phyloP scores from a whole-genome alignment of 2,888 invertebrate species.

The Sesia apiformis region DNA sequence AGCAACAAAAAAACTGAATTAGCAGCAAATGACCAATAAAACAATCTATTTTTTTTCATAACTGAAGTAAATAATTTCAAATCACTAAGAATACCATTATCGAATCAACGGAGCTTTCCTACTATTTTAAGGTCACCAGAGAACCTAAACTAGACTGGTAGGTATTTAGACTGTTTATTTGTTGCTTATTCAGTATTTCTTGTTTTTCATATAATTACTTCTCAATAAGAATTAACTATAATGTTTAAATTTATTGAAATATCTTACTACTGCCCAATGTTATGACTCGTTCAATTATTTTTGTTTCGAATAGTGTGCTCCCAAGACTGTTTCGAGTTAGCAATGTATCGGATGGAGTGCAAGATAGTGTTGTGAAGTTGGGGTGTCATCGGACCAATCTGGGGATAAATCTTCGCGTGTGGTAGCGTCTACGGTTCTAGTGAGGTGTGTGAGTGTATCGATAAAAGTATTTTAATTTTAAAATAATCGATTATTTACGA shows the following conservation, averaged over 20 bases:
- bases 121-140: no score
- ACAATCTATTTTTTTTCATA: no score
- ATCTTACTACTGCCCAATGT: neutral
- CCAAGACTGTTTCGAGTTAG: neutral
- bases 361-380: constrained; percentile 22
- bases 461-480: constrained; percentile 22
- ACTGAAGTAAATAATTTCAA: no score
- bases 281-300: neutral
- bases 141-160: no score
- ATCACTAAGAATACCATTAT: no score
- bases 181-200: no score
- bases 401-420: constrained; percentile 6
- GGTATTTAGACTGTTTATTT: no score
- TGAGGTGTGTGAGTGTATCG: constrained; percentile 17
- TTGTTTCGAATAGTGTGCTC: neutral
- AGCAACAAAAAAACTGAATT: no score
- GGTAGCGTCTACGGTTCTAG: constrained; percentile 7
- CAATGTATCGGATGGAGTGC: neutral
- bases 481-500: constrained; percentile 19
- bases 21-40: no score
- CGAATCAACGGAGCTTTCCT: no score
- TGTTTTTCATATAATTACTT: constrained; percentile 2
- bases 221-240: neutral
- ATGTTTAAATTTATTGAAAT: neutral
- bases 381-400: constrained; percentile 41